Evolutionary conservation across 2,113 vertebrate species (phyloP), one percentile per base, ranked within the genome.

Genomic region (Chionis minor): DNA sequence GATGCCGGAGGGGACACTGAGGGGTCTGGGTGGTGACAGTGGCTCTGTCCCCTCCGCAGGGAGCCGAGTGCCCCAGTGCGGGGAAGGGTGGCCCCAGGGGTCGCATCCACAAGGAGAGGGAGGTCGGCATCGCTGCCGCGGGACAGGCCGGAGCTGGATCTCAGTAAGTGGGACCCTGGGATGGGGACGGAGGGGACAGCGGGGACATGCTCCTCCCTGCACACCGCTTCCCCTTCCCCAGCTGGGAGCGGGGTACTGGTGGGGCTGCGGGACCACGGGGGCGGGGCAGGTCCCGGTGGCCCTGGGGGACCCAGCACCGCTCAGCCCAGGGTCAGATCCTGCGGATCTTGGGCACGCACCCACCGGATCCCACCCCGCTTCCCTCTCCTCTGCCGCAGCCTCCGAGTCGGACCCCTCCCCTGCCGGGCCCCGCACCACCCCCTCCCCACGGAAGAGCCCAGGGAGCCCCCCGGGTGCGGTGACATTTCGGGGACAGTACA

Each of bases 41-140:
- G 1, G 10, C 67, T 88, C 61, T 7, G 18, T 88, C 56, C 85
- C 85, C 32, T 95, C 96, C 1, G 11, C 88, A 78, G 96, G 96
- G 80, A 93, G 45, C 70, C 2, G 6, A 80, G 63, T 8, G 42
- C 86, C 13, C 12, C 8, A 2, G 89, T 77, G 9, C 67, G 28
- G 20, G 78, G 93, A 58, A 81, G 49, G 10, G 19, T 12, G 3
- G 42, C 81, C n/a, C 72, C 52, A 9, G 9, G 35, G 3, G 30
- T 77, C 3, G 35, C 94, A 11, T 2, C 18, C 26, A 32, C 27
- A 4, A 62, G 72, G 55, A 95, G 77, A 32, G 80, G 63, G 26
- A 97, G 96, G 84, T 97, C 97, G 0, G 67, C 96, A 13, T 98
- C 98, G 2, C 74, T 96, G 61, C 97, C 97, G 2, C 97, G 86